These are phyloP conservation scores for Tachysurus vachellii DNA, from an alignment of 2,113 vertebrate species.

Conservation along the genomic window DNA sequence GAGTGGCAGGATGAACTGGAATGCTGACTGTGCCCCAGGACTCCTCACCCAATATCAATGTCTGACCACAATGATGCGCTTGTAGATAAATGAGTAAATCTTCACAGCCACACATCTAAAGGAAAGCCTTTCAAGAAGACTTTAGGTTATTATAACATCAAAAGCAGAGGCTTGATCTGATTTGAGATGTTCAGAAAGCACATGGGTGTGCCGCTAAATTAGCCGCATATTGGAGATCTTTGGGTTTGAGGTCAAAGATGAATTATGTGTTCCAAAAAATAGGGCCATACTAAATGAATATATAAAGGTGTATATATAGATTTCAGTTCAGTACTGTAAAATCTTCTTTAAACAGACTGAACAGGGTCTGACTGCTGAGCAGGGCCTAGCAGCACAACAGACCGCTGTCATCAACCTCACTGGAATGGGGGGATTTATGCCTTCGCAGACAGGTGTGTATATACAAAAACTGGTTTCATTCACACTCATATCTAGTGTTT, in stretches of 20 bases:
- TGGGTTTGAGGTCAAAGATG: neutral
- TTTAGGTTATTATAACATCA: neutral
- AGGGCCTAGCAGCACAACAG: constrained; percentile 86
- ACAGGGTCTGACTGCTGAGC: constrained; percentile 80
- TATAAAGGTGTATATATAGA: neutral
- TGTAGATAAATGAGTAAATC: neutral
- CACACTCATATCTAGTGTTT: neutral
- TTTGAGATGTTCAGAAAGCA: neutral
- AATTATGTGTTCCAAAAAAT: neutral
- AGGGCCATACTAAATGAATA: neutral
- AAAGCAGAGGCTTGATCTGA: neutral
- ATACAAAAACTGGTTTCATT: neutral
- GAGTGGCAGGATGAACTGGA: neutral
- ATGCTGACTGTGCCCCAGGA: neutral
- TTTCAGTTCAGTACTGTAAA: neutral
- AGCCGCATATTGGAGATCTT: neutral
- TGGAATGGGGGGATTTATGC: constrained; percentile 89
- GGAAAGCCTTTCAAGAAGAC: neutral
- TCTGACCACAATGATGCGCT: neutral
- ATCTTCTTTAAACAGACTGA: constrained; percentile 78
- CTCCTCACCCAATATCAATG: neutral
- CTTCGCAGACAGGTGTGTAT: constrained; percentile 80
- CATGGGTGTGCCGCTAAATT: neutral
- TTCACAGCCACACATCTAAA: neutral
- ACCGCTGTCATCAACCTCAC: constrained; percentile 92